These are phyloP conservation scores for Vimba vimba DNA, from an alignment of 2,113 vertebrate genomes.

Conservation along the genomic window DNA sequence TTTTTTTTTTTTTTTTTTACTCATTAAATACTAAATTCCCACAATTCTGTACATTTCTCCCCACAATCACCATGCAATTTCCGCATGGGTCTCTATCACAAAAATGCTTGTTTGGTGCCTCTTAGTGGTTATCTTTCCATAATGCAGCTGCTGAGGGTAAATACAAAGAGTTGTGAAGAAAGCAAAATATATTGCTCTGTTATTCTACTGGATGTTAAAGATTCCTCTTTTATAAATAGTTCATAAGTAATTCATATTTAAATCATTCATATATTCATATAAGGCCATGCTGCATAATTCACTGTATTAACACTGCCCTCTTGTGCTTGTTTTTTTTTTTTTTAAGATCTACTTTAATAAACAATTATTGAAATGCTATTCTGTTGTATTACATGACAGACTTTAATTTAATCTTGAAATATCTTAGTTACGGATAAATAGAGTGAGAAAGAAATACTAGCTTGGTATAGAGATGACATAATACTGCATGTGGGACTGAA, in stretches of 20 bases:
- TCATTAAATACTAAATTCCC: neutral
- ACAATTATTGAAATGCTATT: neutral
- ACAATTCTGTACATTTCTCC: neutral
- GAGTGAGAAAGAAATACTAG: conserved; percentile 1
- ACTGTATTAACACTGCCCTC: neutral
- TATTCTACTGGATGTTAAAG: neutral
- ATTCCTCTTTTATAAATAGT: neutral
- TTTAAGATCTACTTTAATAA: neutral
- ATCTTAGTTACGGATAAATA: neutral
- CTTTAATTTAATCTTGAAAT: neutral
- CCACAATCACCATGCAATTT: neutral
- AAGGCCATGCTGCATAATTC: neutral
- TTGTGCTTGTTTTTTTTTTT: neutral
- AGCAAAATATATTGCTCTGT: neutral
- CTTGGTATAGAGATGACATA: conserved; percentile 18
- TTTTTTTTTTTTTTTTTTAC: neutral
- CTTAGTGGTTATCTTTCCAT: neutral
- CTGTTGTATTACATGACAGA: neutral
- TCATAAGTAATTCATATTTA: neutral
- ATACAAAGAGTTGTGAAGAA: neutral
- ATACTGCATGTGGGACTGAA: conserved; percentile 35
- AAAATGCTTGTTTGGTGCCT: neutral
- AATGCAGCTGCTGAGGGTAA: neutral
- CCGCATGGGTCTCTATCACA: neutral
- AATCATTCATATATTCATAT: neutral